Percentiles rank a stretch among this genome's conserved stretches.
These are phyloP conservation scores for Drosophila subsilvestris DNA, from an alignment of 2,888 invertebrate species.

Conservation along the genomic window DNA sequence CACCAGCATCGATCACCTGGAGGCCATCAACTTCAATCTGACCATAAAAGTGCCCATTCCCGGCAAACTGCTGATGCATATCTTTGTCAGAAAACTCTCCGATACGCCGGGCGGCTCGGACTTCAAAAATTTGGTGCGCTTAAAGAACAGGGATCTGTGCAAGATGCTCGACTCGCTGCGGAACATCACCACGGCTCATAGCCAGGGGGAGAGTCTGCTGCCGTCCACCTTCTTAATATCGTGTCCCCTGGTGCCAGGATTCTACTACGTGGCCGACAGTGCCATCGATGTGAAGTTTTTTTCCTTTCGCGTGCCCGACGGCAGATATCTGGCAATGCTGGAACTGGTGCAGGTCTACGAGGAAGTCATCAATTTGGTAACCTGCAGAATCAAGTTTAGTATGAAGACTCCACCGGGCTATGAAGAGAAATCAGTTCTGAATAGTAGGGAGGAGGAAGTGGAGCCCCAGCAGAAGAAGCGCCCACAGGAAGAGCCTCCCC, in stretches of 20 bases:
- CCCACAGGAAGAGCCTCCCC: background rate
- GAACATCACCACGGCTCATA: conserved; percentile 58
- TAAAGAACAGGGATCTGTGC: conserved; percentile 73
- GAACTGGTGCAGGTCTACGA: conserved; percentile 77
- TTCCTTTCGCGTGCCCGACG: conserved; percentile 55
- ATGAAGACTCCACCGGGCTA: conserved; percentile 26
- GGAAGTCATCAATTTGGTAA: conserved; percentile 68
- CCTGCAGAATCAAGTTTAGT: conserved; percentile 52
- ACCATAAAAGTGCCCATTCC: conserved; percentile 67
- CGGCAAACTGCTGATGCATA: conserved; percentile 71
- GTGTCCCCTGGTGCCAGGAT: conserved; percentile 74
- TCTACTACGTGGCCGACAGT: conserved; percentile 64
- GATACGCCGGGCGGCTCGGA: conserved; percentile 43
- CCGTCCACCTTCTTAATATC: conserved; percentile 70
- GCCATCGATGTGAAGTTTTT: conserved; percentile 38
- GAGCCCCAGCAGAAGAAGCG: background rate
- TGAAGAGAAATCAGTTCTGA: background rate
- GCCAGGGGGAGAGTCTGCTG: conserved; percentile 37
- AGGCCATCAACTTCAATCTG: conserved; percentile 63
- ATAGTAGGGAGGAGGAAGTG: conserved; percentile 22
- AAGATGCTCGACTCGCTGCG: conserved; percentile 67
- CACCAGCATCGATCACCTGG: conserved; percentile 45
- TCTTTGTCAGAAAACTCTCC: conserved; percentile 64
- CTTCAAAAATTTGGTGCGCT: conserved; percentile 53
- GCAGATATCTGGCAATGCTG: conserved; percentile 65